phyloP scores from a whole-genome alignment of 2,797 vertebrate species.

The Oreochromis mossambicus region DNA sequence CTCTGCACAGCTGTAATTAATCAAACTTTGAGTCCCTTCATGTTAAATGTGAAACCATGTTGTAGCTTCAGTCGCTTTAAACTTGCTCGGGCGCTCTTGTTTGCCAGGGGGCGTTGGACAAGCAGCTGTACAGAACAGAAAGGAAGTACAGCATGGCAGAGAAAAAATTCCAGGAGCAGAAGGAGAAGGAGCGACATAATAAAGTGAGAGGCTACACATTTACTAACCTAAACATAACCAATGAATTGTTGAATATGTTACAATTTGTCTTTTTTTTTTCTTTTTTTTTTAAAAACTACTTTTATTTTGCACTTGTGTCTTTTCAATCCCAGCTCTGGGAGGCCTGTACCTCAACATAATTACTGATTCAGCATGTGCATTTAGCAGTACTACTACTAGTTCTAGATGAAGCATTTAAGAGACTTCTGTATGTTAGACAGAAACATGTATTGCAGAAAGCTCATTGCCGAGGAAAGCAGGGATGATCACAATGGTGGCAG shows the following conservation, averaged over 20 bases:
- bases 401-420: neutral
- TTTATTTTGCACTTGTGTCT: neutral
- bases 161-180: conserved; percentile 68
- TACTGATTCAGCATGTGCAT: neutral
- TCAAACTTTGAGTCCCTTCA: neutral
- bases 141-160: conserved; percentile 64
- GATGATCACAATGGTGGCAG: neutral
- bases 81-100: neutral
- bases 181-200: conserved; percentile 66
- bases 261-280: neutral
- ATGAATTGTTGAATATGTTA: neutral
- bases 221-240: neutral
- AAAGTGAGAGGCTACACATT: conserved; percentile 44
- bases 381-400: neutral
- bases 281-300: neutral
- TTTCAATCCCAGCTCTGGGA: neutral
- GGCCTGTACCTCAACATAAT: neutral
- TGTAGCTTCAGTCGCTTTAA: neutral
- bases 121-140: conserved; percentile 57
- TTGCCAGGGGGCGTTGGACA: conserved; percentile 60
- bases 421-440: neutral
- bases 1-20: too few relatives aligned
- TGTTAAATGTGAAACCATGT: neutral
- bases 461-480: neutral
- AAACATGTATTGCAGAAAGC: neutral